Conservation (phyloP, 1,140 invertebrate genomes). For the Diorhabda sublineata region DNA sequence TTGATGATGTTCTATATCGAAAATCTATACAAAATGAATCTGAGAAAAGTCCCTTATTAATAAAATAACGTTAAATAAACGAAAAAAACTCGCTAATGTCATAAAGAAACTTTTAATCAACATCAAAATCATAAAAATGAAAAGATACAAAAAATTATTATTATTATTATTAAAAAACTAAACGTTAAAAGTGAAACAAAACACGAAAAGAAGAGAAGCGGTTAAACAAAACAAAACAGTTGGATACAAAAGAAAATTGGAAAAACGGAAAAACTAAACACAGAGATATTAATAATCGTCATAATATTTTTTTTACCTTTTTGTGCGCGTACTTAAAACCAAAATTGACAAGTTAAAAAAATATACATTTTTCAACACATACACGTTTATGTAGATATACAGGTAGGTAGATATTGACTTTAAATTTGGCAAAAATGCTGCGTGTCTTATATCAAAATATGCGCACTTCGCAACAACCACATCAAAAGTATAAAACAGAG, state of each 20-base stretch:
- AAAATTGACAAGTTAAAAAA: conserved; percentile 34
- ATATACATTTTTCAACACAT: conserved; percentile 39
- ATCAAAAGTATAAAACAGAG: too few species aligned
- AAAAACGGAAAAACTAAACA: conserved; percentile 5
- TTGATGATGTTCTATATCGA: too few species aligned
- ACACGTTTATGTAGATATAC: conserved; percentile 36
- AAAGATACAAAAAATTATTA: too few species aligned
- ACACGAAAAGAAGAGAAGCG: conserved; percentile 10
- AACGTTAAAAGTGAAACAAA: too few species aligned
- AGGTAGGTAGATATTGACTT: conserved; percentile 48
- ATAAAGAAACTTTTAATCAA: too few species aligned
- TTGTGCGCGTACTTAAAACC: conserved; percentile 34
- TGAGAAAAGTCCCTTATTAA: too few species aligned
- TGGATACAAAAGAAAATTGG: conserved; percentile 17
- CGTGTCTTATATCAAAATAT: conserved; percentile 21
- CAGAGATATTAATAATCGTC: conserved; percentile 20
- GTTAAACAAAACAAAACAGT: conserved; percentile 18
- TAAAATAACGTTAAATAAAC: too few species aligned
- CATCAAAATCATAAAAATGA: too few species aligned
- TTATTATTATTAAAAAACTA: too few species aligned
- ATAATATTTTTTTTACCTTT: conserved; percentile 3
- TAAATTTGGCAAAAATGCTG: conserved; percentile 46
- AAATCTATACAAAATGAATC: too few species aligned
- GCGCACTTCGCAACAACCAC: too few species aligned
- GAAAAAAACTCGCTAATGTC: too few species aligned